Evolutionary conservation across 2,113 vertebrate genomes (phyloP).

Genomic region (Mesitornis unicolor): DNA sequence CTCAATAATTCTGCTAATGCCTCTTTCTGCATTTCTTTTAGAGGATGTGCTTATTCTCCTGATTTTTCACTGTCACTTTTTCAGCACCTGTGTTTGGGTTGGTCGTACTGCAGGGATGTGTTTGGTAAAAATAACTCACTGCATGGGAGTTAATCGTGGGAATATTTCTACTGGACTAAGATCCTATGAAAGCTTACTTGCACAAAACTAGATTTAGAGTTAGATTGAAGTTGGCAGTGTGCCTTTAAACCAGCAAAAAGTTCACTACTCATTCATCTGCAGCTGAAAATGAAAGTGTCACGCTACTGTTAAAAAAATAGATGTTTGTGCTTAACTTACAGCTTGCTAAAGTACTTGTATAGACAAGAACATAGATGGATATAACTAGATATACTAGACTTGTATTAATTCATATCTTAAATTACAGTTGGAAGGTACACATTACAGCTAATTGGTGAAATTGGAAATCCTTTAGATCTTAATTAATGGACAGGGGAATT

Average conservation of each 20-base stretch:
- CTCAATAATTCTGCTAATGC: rapidly evolving
- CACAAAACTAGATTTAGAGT: background rate
- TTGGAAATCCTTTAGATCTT: background rate
- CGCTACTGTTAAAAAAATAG: background rate
- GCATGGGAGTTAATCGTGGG: background rate
- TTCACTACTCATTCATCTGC: background rate
- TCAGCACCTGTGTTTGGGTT: background rate
- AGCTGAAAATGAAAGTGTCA: background rate
- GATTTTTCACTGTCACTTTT: background rate
- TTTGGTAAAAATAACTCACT: background rate
- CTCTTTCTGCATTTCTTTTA: background rate
- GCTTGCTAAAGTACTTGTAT: background rate
- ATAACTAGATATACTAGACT: background rate
- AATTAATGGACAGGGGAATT: background rate
- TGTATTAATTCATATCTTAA: background rate
- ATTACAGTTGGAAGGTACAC: background rate
- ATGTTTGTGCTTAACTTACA: background rate
- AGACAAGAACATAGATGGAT: background rate
- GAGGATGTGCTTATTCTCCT: background rate
- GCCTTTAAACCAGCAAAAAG: background rate
- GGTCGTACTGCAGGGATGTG: background rate
- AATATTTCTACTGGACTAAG: background rate
- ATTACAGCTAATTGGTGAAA: background rate
- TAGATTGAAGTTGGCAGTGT: background rate
- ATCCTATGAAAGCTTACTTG: background rate